Evolutionary conservation across 1,140 invertebrate genomes (phyloP), one percentile per base, ranked within the genome.

Genomic region (Aphidius ervi): DNA sequence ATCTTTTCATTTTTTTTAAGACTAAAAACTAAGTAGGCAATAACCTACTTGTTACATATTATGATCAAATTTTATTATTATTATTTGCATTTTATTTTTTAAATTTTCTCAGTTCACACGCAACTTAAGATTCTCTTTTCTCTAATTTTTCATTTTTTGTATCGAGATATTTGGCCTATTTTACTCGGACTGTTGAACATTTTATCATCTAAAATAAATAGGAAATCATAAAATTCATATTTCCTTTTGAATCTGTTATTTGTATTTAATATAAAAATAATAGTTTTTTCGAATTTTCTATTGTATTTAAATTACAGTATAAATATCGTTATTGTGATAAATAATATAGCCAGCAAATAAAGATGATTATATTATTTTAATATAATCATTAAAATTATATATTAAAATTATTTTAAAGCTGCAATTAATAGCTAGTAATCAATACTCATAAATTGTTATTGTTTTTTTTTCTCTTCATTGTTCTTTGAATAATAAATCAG

Each of bases 21-120:
- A 61, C 39, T 49, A 46, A 56, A 56, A 61, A 46, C 50, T 46
- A 61, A 56, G 59, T 56, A 56, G 59, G 59, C 48, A 61, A 61
- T 40, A 56, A 46, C 46, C 59, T 56, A 61, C 53, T 61, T 59
- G 8, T 16, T 48, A 42, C 50, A 43, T 47, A 42, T 46, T n/a
- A 9, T 31, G 9, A 7, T 52, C 48, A 52, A 9, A 16, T 46
- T 43, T 16, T 16, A 16, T 37, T 40, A 23, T 56, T 42, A 9
- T 23, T 16, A 16, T 46, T 43, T 56, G 16, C 45, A 58, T 49
- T 45, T 39, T 23, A 16, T 37, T 10, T 10, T 10, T 39, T 23
- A 7, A 10, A 61, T 61, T 61, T 61, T 61, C 59, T 42, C 59
- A 42, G 56, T 45, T 54, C 43, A 53, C 53, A 56, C 59, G 54